Evolutionary conservation across 2,113 vertebrate genomes (phyloP).

Genomic region (Ornithorhynchus anatinus): DNA sequence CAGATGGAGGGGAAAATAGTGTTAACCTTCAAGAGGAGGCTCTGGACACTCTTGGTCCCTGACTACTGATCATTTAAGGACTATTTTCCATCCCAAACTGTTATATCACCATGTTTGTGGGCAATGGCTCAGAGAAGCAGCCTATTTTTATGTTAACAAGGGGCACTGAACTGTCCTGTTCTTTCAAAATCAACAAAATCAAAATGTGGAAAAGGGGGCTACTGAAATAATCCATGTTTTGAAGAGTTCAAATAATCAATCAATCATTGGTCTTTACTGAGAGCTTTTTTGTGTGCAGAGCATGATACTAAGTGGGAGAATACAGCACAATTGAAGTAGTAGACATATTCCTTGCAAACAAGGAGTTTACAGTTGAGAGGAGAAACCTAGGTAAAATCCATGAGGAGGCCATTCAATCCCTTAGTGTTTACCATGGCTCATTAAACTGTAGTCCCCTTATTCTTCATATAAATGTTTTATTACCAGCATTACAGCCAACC

Average conservation of each 20-base stretch:
- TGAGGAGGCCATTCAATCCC: too few relatives aligned
- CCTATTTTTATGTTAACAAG: neutral
- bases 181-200: conserved; percentile 51
- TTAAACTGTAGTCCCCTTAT: too few relatives aligned
- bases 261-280: too few relatives aligned
- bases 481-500: too few relatives aligned
- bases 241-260: too few relatives aligned
- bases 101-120: neutral
- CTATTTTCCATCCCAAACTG: conserved; percentile 8
- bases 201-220: conserved; percentile 45
- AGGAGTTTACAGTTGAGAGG: too few relatives aligned
- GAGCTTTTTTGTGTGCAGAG: too few relatives aligned
- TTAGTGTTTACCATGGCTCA: too few relatives aligned
- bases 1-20: conserved; percentile 38
- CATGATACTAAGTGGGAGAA: conserved; percentile 60
- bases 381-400: conserved; percentile 59
- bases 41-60: conserved; percentile 1
- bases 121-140: neutral
- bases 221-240: conserved; percentile 19
- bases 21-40: conserved; percentile 12
- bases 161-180: conserved; percentile 19
- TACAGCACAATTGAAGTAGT: too few relatives aligned
- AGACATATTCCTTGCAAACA: too few relatives aligned
- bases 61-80: conserved; percentile 38
- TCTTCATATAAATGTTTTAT: too few relatives aligned